Conservation (phyloP, 2,113 vertebrate genomes). For the Numida meleagris region DNA sequence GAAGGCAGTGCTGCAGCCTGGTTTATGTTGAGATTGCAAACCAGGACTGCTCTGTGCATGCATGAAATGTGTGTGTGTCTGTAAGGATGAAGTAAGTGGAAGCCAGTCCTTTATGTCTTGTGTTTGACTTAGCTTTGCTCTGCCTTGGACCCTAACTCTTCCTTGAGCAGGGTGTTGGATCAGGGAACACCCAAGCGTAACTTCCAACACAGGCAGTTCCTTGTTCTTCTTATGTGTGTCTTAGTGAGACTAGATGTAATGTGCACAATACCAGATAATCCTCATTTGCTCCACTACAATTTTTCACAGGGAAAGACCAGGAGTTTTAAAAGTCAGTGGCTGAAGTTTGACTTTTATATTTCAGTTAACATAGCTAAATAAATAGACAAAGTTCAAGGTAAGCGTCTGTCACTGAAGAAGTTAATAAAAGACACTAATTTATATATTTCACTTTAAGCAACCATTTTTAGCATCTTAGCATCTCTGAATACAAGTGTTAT, state of each 20-base stretch:
- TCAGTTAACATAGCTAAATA: neutral
- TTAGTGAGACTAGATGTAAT: rapidly evolving
- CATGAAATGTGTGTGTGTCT: neutral
- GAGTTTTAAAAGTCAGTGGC: neutral
- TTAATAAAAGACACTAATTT: neutral
- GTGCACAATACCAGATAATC: neutral
- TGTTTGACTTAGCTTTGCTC: neutral
- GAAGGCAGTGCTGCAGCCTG: neutral
- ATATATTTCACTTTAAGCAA: neutral
- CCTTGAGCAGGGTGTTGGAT: neutral
- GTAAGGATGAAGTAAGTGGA: neutral
- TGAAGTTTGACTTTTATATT: neutral
- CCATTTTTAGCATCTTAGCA: neutral
- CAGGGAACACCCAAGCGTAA: neutral
- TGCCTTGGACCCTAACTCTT: neutral
- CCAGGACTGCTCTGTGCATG: neutral
- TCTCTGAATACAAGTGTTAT: neutral
- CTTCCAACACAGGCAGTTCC: neutral
- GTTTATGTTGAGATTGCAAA: neutral
- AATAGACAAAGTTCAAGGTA: neutral
- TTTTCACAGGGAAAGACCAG: neutral
- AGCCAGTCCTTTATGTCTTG: neutral
- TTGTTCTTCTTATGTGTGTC: neutral
- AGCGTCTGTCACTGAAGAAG: neutral
- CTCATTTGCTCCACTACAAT: neutral